phyloP scores from a whole-genome alignment of 2,888 invertebrate species.

The Callinectes sapidus region DNA sequence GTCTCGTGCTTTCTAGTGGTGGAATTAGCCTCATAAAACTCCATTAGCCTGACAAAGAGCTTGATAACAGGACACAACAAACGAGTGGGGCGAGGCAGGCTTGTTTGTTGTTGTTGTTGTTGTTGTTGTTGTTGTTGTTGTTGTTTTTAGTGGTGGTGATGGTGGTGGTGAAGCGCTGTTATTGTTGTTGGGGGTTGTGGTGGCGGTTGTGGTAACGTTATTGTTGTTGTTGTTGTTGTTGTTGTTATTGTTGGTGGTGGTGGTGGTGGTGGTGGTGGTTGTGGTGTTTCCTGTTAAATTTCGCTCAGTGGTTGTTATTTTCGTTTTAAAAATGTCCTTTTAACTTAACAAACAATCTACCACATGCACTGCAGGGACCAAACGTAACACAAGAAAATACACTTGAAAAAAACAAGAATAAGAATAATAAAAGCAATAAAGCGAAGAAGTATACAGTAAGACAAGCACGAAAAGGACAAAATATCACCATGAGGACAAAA shows the following conservation, averaged over 20 bases:
- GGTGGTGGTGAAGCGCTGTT: not conserved
- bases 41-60: conserved; percentile 19
- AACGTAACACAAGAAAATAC: not conserved
- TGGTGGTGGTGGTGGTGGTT: not conserved
- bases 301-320: not conserved
- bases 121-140: conserved; percentile 9
- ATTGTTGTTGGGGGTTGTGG: not conserved
- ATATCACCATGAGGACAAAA: conserved; percentile 17
- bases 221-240: not conserved
- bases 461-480: not conserved
- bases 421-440: not conserved
- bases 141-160: not conserved
- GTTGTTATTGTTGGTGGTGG: not conserved
- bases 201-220: not conserved
- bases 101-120: conserved; percentile 18
- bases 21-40: conserved; percentile 24
- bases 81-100: not conserved
- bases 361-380: not conserved
- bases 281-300: not conserved
- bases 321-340: not conserved
- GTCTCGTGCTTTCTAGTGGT: conserved; percentile 17
- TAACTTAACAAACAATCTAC: not conserved
- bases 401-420: not conserved
- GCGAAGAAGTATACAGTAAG: not conserved
- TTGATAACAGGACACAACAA: conserved; percentile 11